Evolutionary conservation across 2,797 vertebrate genomes (phyloP).

Genomic region (Eulemur rubriventer): DNA sequence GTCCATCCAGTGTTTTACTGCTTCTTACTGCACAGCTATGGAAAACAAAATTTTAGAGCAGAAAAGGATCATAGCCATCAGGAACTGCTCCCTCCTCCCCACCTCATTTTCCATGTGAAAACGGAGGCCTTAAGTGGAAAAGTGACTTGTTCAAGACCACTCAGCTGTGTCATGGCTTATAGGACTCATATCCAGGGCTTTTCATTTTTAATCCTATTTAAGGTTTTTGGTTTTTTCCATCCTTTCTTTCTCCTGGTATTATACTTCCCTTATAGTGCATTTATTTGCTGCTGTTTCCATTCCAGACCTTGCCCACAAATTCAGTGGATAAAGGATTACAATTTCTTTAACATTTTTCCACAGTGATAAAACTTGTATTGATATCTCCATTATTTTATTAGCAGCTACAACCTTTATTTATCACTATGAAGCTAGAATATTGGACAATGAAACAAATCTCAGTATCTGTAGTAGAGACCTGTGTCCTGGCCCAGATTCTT

Average conservation of each 20-base stretch:
- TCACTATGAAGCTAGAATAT: background rate
- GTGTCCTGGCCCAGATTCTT: background rate
- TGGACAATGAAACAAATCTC: background rate
- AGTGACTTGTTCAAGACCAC: background rate
- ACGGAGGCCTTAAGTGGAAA: background rate
- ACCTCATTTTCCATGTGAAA: background rate
- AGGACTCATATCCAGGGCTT: background rate
- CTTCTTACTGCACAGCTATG: background rate
- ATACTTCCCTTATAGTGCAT: background rate
- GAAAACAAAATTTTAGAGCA: conserved; percentile 4
- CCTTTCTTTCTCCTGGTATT: background rate
- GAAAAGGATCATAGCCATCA: background rate
- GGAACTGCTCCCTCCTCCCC: background rate
- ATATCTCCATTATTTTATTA: background rate
- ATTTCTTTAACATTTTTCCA: background rate
- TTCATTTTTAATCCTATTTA: background rate
- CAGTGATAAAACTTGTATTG: background rate
- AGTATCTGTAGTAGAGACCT: background rate
- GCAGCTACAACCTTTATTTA: background rate
- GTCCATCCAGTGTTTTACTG: background rate
- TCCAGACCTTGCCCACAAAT: background rate
- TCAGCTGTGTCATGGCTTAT: background rate
- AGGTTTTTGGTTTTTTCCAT: background rate
- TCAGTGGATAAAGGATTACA: background rate
- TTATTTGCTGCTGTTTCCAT: background rate